Percentiles rank a stretch among this genome's conserved stretches.
These are phyloP conservation scores for Halichoeres trimaculatus DNA, from an alignment of 2,113 vertebrate species.

Conservation along the genomic window DNA sequence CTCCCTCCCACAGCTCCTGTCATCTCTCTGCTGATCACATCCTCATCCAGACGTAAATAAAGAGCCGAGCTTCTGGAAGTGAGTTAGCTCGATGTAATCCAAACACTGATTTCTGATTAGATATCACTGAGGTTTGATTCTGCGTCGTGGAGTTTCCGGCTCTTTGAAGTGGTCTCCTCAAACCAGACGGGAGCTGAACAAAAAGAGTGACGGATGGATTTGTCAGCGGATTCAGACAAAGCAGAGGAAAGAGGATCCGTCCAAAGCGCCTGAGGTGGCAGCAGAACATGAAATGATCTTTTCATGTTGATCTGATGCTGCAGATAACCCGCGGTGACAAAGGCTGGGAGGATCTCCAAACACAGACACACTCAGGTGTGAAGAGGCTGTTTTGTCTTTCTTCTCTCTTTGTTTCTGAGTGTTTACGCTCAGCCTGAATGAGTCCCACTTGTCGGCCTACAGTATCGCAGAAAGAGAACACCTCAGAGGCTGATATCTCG, in stretches of 20 bases:
- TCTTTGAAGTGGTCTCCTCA: constrained; percentile 51
- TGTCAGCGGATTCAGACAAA: constrained; percentile 52
- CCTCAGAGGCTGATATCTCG: constrained; percentile 54
- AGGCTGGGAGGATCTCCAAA: constrained; percentile 30
- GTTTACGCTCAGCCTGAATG: constrained; percentile 60
- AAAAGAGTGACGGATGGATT: constrained; percentile 41
- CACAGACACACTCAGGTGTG: constrained; percentile 63
- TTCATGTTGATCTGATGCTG: constrained; percentile 61
- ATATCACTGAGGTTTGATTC: not conserved
- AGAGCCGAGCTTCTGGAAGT: not conserved
- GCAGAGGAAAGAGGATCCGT: constrained; percentile 38
- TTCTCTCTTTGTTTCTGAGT: constrained; percentile 50
- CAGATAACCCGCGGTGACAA: constrained; percentile 56
- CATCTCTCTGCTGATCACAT: not conserved
- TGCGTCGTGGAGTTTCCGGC: not conserved
- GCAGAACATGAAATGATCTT: constrained; percentile 59
- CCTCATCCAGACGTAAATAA: not conserved
- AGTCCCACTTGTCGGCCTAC: constrained; percentile 34
- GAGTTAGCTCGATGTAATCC: not conserved
- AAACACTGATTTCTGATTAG: constrained; percentile 39
- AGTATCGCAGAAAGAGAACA: constrained; percentile 51
- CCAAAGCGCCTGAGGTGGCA: constrained; percentile 33
- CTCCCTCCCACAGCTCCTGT: not conserved
- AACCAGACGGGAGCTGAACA: constrained; percentile 31
- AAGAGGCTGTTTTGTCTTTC: constrained; percentile 77